Evolutionary conservation across 2,113 vertebrate genomes (phyloP).

Genomic region (Syrrhaptes paradoxus): DNA sequence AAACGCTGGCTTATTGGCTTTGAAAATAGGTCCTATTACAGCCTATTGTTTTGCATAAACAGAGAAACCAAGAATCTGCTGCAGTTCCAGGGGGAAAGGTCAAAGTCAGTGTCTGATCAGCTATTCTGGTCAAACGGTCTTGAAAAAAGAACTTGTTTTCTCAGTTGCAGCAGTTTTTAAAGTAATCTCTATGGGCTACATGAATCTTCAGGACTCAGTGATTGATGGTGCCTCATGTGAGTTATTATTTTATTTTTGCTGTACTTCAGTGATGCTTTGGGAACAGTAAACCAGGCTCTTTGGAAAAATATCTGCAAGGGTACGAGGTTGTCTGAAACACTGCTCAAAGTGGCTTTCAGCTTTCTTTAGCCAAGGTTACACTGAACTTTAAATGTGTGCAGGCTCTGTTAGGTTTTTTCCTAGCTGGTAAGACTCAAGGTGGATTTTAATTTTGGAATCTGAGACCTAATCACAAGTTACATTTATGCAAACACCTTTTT

Average conservation of each 20-base stretch:
- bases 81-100: neutral
- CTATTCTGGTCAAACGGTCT: neutral
- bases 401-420: neutral
- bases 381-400: neutral
- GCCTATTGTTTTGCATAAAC: constrained; percentile 18
- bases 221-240: neutral
- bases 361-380: neutral
- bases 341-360: neutral
- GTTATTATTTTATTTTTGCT: constrained; percentile 31
- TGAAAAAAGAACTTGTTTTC: constrained; percentile 52
- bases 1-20: neutral
- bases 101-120: neutral
- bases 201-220: neutral
- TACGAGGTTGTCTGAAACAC: neutral
- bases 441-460: neutral
- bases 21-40: constrained; percentile 47
- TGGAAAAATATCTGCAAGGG: neutral
- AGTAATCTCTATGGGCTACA: neutral
- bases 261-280: neutral
- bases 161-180: constrained; percentile 44
- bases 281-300: neutral
- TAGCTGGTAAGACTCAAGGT: neutral
- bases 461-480: neutral
- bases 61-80: neutral
- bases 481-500: neutral